These are phyloP conservation scores for Vulpes ferrilata DNA, from an alignment of 2,113 vertebrate genomes.

Conservation along the genomic window DNA sequence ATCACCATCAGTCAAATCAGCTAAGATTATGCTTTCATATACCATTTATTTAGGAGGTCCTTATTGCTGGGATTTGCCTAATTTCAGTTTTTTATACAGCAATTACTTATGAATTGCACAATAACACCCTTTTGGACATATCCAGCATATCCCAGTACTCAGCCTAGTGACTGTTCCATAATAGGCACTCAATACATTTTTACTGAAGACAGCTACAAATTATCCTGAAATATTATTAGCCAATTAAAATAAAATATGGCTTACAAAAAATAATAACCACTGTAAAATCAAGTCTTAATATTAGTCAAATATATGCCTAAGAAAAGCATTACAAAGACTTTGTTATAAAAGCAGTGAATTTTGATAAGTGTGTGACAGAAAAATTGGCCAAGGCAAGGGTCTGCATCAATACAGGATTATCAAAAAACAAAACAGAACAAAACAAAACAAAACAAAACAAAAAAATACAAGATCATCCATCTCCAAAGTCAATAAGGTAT, in stretches of 20 bases:
- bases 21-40: not conserved
- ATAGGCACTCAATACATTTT: not conserved
- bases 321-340: not conserved
- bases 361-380: not conserved
- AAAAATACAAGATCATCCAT: not conserved
- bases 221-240: not conserved
- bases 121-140: not conserved
- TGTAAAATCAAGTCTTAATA: not conserved
- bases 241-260: not conserved
- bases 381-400: not conserved
- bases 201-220: not conserved
- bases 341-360: not conserved
- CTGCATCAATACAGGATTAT: not conserved
- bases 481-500: not conserved
- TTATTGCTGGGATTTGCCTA: not conserved
- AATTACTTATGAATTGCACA: not conserved
- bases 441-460: too few relatives aligned
- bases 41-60: not conserved
- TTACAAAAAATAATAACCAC: not conserved
- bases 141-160: not conserved
- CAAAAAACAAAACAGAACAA: too few relatives aligned
- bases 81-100: not conserved
- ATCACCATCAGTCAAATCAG: constrained; percentile 14
- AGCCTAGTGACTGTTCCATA: not conserved
- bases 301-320: not conserved